A percentile compares a stretch with the other conserved stretches of the same genome.
Evolutionary conservation across 2,888 invertebrate genomes (phyloP).

Genomic region (Zaprionus obscuricornis): DNA sequence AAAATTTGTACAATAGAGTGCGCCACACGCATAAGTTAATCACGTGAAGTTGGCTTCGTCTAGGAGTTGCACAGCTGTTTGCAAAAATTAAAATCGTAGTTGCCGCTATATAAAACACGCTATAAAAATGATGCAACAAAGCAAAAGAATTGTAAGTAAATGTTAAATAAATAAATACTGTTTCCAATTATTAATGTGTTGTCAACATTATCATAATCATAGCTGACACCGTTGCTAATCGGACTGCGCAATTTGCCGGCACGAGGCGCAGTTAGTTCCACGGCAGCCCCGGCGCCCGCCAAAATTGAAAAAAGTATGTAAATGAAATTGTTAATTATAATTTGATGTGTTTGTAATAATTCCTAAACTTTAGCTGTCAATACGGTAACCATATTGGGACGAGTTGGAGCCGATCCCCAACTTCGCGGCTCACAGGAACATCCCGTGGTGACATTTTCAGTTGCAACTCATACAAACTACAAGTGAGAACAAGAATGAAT

Average conservation of each 20-base stretch:
- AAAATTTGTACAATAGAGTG: too few species aligned
- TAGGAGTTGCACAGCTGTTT: constrained; percentile 34
- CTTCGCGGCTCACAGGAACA: constrained; percentile 91
- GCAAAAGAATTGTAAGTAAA: constrained; percentile 58
- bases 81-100: constrained; percentile 20
- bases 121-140: constrained; percentile 62
- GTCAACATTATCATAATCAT: too few species aligned
- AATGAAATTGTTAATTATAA: neutral
- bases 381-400: constrained; percentile 92
- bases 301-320: constrained; percentile 77
- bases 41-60: constrained; percentile 24
- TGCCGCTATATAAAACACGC: constrained; percentile 34
- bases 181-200: too few species aligned
- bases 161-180: too few species aligned
- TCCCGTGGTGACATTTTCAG: constrained; percentile 93
- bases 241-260: constrained; percentile 45
- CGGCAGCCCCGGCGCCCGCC: constrained; percentile 64
- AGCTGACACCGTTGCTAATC: constrained; percentile 54
- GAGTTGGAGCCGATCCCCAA: constrained; percentile 95
- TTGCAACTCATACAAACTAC: constrained; percentile 95
- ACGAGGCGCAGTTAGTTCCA: constrained; percentile 52
- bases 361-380: constrained; percentile 88
- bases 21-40: neutral
- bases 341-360: neutral
- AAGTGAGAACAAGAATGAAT: constrained; percentile 83